Evolutionary conservation across 2,797 vertebrate genomes (phyloP), one percentile per base, ranked within the genome.

Genomic region (Gallinago solitaria): DNA sequence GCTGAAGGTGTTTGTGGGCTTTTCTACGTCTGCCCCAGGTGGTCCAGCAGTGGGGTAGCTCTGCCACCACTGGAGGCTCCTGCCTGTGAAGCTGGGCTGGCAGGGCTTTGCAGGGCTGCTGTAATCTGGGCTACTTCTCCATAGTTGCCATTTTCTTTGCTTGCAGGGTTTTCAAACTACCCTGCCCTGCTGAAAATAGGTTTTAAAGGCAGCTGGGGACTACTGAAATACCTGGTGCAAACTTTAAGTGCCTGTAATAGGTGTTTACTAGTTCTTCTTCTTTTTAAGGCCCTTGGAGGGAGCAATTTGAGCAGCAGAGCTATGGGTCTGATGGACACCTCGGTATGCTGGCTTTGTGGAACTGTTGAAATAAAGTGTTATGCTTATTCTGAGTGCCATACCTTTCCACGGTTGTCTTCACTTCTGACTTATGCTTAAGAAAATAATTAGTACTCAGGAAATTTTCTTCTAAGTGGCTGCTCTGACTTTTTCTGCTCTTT

Each of bases 1-100:
- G 54, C 50, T 21, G 33, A 21, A 39, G 53, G 12, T 45, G 16
- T 45, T 41, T 6, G 16, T 60, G 84, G 16, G 11, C 17, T 70
- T 60, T 17, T n/a, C 35, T 63, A 1, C 2, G 0, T 21, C 39
- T 35, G 0, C 9, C 18, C 8, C 0, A 1, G 28, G 1, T 17
- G 70, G 60, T 24, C 43, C 43, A 53, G 56, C 69, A 17, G 0
- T 8, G n/a, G 61, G 25, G 25, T 12, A 14, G 9, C 37, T 81
- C 69, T 68, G n/a, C 75, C 13, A 27, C 61, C 6, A 2, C 2
- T 1, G 20, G 9, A 41, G 47, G 30, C 16, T 59, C 33, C 61
- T 53, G 65, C 61, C 35, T 20, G 8, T 37, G 17, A 9, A 27
- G 6, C 47, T 1, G 0, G 20, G 7, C 19, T 53, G 41, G 7